Conservation (phyloP, 2,113 vertebrate genomes). For the Peromyscus californicus region DNA sequence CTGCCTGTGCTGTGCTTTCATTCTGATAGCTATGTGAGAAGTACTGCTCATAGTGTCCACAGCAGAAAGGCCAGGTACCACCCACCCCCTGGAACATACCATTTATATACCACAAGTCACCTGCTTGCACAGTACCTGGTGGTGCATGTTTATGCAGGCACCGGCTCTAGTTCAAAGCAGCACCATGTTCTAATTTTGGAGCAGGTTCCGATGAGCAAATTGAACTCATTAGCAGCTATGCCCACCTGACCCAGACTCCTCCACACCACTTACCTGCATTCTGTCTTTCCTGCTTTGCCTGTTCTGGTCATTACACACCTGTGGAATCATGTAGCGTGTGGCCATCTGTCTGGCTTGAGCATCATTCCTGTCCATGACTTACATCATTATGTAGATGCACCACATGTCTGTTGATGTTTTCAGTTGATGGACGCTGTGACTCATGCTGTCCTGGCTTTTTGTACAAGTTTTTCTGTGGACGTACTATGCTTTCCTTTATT, state of each 20-base stretch:
- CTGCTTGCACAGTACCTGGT: too few relatives aligned
- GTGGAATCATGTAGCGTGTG: accelerated
- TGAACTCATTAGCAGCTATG: accelerated
- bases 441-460: too few relatives aligned
- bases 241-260: not conserved
- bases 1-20: accelerated
- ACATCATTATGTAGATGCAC: accelerated
- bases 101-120: not conserved
- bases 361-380: not conserved
- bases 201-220: not conserved
- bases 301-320: accelerated
- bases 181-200: not conserved
- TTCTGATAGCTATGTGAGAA: not conserved
- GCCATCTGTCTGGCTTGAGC: not conserved
- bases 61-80: not conserved
- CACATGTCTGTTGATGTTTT: not conserved
- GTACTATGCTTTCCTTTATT: not conserved
- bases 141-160: not conserved
- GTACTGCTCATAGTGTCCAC: not conserved
- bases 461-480: too few relatives aligned
- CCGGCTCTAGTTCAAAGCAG: not conserved
- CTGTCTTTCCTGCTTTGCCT: not conserved
- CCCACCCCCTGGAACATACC: not conserved
- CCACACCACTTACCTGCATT: not conserved
- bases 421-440: accelerated